Base-by-base conservation (phyloP, 2,888 invertebrate genomes). In the Caenorhabditis sp. region DNA sequence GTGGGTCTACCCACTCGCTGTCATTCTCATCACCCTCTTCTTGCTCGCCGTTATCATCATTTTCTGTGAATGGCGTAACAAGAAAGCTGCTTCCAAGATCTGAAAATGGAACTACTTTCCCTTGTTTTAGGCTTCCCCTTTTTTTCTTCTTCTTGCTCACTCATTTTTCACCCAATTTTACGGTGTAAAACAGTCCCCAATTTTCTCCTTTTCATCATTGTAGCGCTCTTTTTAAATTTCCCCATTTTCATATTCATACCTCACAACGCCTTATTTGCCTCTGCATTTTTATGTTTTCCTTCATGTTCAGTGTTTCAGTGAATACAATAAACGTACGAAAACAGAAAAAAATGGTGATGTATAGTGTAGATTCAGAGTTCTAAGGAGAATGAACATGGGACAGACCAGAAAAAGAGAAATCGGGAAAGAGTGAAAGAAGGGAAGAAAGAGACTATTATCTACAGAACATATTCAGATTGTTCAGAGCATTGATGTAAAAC, bases 1-100 rank as follows among this genome's bases (percentile, higher is more conserved):
- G n/a, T 90, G 89, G 89, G 58, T 90, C 6, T 80, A 81, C 26
- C 90, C 90, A 16, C 81, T 90, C 0, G 70, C 66, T n/a, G 80
- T 89, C 19, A 90, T 90, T 68, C 5, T 89, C 14, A 59, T 84
- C 38, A 87, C 80, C 22, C 72, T 90, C 22, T 28, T 88, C 19
- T 63, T 87, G 0, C 82, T 89, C 31, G 72, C 81, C 41, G 14
- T 86, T 38, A 86, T 88, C 72, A 90, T 90, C 58, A n/a, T 87
- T 44, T 26, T 84, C 26, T 90, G 90, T 66, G 90, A 90, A 74
- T 81, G 85, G 69, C 82, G 87, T 28, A 87, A 87, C 58, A 87
- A 87, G 56, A 85, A 80, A n/a, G 10, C 73, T 19, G 61, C 75
- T 12, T 64, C 75, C 24, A 79, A 79, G 35, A 22, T 35, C 35